phyloP scores from a whole-genome alignment of 2,113 vertebrate species.

The Grammatotria lemairii region DNA sequence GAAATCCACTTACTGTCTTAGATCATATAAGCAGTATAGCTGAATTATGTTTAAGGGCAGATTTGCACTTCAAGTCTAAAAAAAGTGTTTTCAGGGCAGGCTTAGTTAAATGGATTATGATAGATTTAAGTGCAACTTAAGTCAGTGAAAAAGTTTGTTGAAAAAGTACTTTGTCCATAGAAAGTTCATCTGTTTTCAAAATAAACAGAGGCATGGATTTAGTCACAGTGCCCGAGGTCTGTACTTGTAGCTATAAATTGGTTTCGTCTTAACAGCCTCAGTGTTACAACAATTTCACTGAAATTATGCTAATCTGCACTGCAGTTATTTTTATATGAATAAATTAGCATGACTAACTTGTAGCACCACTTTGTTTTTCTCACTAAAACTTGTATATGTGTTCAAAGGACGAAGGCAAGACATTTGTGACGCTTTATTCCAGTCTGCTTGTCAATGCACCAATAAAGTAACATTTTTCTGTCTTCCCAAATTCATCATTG shows the following conservation, averaged over 20 bases:
- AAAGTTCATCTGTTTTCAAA: conserved; percentile 31
- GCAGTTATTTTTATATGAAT: conserved; percentile 23
- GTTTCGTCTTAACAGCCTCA: conserved; percentile 4
- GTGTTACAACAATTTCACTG: conserved; percentile 14
- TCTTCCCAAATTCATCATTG: not conserved
- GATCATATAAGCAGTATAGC: conserved; percentile 15
- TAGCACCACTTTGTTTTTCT: not conserved
- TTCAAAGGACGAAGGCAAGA: not conserved
- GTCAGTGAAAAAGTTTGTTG: conserved; percentile 24
- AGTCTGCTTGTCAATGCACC: not conserved
- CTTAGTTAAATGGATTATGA: conserved; percentile 57
- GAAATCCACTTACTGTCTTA: conserved; percentile 20
- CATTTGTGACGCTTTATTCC: not conserved
- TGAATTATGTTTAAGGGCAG: conserved; percentile 25
- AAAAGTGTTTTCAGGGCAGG: conserved; percentile 29
- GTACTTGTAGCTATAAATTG: conserved; percentile 31
- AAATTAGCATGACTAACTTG: conserved; percentile 22
- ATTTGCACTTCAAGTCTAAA: conserved; percentile 15
- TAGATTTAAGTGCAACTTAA: conserved; percentile 24
- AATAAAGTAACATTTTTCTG: not conserved
- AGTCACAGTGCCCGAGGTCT: conserved; percentile 35
- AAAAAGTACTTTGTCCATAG: conserved; percentile 7
- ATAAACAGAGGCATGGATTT: conserved; percentile 23
- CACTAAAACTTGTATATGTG: not conserved
- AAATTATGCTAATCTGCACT: conserved; percentile 39